Base-by-base conservation (phyloP, 2,797 vertebrate genomes). In the Prunella strophiata region DNA sequence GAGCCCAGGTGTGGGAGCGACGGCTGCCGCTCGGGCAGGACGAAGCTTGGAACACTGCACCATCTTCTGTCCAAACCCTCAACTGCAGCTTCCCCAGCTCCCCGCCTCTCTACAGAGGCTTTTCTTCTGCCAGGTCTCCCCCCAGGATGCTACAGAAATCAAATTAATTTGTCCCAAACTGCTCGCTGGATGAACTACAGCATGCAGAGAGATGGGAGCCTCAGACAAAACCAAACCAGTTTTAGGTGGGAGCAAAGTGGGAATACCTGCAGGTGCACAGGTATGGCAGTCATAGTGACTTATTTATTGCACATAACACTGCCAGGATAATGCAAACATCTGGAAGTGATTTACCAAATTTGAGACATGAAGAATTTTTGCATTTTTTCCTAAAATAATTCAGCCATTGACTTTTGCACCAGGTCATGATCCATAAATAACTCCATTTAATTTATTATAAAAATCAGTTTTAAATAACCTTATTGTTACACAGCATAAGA, bases 31-130 rank as follows among this genome's bases (percentile, higher is more conserved):
- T 40, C 58, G 38, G 27, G 16, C 43, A 55, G 76, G 95, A 82
- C 1, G 92, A 98, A 96, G 59, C 97, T 96, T 97, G 97, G 98
- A 96, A 96, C 94, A 97, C 96, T 96, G 88, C 96, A 95, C 98
- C 98, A 98, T 98, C 98, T 98, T 97, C 97, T 97, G 98, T 96
- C 85, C 90, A 93, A 97, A 97, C 10, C 66, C 55, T 93, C 75
- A 97, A 98, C 86, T 97, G 88, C 97, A 95, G 25, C 67, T 74
- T 71, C 83, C 81, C 93, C 59, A 5, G 67, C 71, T 70, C 22
- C 2, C 2, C 9, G 38, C 47, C 2, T 8, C 16, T 84, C 74
- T 13, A 4, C 42, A 25, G 21, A 26, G 2, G 11, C 6, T 9
- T 18, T 30, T 47, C 20, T 36, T 21, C 16, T 2, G 23, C 12